These are phyloP conservation scores for Sciaenops ocellatus DNA, from an alignment of 2,797 vertebrate genomes.

Conservation along the genomic window DNA sequence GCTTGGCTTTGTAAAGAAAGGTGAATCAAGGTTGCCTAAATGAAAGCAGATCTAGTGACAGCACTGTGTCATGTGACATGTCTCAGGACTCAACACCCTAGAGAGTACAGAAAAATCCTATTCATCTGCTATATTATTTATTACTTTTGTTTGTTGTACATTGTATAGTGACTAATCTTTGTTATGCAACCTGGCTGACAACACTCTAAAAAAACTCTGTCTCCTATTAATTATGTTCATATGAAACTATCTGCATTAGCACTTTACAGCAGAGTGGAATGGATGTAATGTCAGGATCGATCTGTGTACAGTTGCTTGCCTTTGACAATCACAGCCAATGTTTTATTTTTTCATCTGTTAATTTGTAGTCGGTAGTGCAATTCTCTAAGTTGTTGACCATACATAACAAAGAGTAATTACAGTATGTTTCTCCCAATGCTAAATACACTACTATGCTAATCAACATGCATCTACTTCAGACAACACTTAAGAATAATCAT, in stretches of 20 bases:
- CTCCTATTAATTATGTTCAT: neutral
- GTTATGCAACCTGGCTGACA: neutral
- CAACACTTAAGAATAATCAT: neutral
- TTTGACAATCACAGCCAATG: neutral
- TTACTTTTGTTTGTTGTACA: neutral
- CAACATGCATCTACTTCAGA: neutral
- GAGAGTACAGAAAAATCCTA: neutral
- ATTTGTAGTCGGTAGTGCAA: neutral
- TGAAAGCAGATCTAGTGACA: neutral
- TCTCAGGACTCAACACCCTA: neutral
- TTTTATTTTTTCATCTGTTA: neutral
- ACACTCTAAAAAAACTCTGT: neutral
- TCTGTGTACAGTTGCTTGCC: neutral
- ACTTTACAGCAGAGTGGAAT: neutral
- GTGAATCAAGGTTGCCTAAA: neutral
- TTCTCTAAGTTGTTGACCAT: conserved; percentile 1
- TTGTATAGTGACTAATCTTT: neutral
- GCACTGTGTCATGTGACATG: neutral
- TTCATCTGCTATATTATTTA: neutral
- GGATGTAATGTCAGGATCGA: neutral
- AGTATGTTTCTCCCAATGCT: neutral
- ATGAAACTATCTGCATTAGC: neutral
- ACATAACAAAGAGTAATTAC: neutral
- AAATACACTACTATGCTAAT: neutral
- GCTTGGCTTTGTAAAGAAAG: neutral